Conservation (phyloP, 1,140 invertebrate genomes). For the Lucilia cuprina region DNA sequence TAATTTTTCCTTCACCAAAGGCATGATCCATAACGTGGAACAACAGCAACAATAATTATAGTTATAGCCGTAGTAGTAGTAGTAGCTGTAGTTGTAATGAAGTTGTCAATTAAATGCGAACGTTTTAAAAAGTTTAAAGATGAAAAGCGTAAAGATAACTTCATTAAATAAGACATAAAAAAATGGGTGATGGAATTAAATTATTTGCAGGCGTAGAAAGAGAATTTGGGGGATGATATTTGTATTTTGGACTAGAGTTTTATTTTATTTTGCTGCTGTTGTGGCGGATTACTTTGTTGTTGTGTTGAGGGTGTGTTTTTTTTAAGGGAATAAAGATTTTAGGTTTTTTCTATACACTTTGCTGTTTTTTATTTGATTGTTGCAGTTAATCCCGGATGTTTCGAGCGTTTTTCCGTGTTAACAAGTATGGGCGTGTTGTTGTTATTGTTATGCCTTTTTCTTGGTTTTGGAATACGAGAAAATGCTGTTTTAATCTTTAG, state of each 20-base stretch:
- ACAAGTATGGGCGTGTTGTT: not conserved
- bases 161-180: not conserved
- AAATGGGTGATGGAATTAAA: too few species aligned
- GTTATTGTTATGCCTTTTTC: not conserved
- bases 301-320: not conserved
- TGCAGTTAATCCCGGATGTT: not conserved
- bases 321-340: not conserved
- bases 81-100: too few species aligned
- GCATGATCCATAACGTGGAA: slow-evolving; percentile 10
- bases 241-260: not conserved
- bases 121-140: too few species aligned
- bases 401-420: not conserved
- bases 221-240: not conserved
- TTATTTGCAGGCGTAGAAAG: too few species aligned
- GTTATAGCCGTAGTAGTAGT: not conserved
- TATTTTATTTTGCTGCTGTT: not conserved
- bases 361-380: not conserved
- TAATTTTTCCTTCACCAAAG: not conserved
- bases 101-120: not conserved
- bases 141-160: not conserved
- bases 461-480: too few species aligned
- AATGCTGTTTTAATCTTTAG: not conserved
- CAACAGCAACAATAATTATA: not conserved
- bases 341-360: not conserved
- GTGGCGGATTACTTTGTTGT: not conserved